phyloP scores from a whole-genome alignment of 2,888 invertebrate species.

The Polydrusus pterygomalis region DNA sequence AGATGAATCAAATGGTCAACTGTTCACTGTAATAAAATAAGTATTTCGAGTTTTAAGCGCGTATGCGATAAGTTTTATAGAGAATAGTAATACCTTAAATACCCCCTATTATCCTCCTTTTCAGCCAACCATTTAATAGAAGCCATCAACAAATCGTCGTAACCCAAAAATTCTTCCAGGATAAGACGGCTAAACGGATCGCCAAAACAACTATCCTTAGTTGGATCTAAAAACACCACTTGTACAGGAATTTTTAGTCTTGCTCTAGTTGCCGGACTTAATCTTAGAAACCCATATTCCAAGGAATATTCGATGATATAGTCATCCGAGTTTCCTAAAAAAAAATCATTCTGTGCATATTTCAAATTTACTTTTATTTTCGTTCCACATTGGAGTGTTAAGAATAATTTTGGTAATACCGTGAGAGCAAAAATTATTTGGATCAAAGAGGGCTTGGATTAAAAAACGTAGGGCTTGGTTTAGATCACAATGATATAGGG shows the following conservation, averaged over 20 bases:
- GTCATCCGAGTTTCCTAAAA: slow-evolving; percentile 79
- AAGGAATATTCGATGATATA: slow-evolving; percentile 98
- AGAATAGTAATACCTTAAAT: slow-evolving; percentile 82
- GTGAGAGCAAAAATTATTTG: no score
- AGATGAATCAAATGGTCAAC: no score
- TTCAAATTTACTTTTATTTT: not conserved
- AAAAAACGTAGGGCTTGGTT: no score
- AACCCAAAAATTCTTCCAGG: slow-evolving; percentile 94
- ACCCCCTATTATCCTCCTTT: slow-evolving; percentile 97
- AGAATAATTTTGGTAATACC: no score
- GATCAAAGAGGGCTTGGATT: no score
- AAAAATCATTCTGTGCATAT: not conserved
- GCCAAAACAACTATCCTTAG: slow-evolving; percentile 93
- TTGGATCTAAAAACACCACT: slow-evolving; percentile 90
- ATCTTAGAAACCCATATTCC: slow-evolving; percentile 95
- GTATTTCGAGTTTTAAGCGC: no score
- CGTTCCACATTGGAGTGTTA: no score
- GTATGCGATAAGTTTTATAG: no score
- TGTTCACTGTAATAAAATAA: no score
- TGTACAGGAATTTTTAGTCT: slow-evolving; percentile 94
- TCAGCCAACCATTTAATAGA: slow-evolving; percentile 96
- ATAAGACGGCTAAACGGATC: slow-evolving; percentile 92
- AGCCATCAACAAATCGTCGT: slow-evolving; percentile 97
- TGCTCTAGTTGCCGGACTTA: slow-evolving; percentile 90
- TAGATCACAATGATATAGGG: no score